Percentiles rank a stretch among this genome's conserved stretches.
Conservation (phyloP, 1,140 invertebrate species). For the Aphelinus certus region DNA sequence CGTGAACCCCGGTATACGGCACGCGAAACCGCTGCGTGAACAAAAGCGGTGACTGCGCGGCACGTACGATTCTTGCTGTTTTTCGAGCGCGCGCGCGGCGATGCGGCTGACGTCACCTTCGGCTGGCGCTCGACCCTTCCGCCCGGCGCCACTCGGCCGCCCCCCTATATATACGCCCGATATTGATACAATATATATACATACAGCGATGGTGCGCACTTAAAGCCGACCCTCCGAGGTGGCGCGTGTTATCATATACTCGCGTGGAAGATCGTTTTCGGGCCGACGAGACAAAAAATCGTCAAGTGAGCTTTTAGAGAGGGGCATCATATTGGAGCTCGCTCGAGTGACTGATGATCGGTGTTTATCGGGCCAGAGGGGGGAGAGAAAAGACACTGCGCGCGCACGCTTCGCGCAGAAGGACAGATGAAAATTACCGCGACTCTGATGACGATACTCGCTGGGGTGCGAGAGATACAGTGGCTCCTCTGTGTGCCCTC, state of each 20-base stretch:
- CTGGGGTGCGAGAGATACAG: no score
- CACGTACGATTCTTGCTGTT: neutral
- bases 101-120: conserved; percentile 31
- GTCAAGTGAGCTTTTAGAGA: neutral
- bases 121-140: neutral
- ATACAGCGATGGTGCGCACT: neutral
- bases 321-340: no score
- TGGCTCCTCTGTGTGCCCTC: no score
- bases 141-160: conserved; percentile 23
- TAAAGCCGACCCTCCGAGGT: conserved; percentile 6
- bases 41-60: no score
- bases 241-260: neutral
- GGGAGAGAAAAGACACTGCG: no score
- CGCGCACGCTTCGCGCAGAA: no score
- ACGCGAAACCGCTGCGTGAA: no score
- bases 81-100: conserved; percentile 6
- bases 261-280: neutral
- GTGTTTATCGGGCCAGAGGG: no score
- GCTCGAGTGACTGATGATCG: no score
- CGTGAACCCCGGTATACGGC: no score
- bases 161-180: neutral
- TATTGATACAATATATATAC: neutral
- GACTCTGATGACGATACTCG: no score
- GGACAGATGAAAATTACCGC: no score
- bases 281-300: neutral